Evolutionary conservation across 2,797 vertebrate genomes (phyloP).

Genomic region (Micrastur ruficollis): DNA sequence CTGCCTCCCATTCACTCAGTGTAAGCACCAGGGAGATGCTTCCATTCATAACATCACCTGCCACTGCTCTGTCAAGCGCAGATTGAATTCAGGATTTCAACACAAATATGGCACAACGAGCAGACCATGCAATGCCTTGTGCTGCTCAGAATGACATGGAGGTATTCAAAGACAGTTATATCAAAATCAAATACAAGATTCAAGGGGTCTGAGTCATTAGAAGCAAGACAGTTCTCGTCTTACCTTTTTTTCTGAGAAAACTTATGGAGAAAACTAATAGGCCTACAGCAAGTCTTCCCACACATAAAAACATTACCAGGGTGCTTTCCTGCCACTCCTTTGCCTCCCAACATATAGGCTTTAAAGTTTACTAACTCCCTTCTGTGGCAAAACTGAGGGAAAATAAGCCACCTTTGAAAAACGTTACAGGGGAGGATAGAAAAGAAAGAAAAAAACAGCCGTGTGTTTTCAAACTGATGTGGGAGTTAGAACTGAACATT

Average conservation of each 20-base stretch:
- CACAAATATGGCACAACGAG: neutral
- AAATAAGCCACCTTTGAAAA: constrained; percentile 42
- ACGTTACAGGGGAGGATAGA: neutral
- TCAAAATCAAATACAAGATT: neutral
- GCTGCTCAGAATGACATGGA: neutral
- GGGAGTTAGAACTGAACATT: neutral
- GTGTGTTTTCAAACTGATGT: neutral
- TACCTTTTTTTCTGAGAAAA: neutral
- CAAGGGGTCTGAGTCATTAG: neutral
- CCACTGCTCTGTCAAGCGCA: neutral
- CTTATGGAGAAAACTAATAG: neutral
- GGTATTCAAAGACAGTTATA: neutral
- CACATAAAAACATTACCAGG: neutral
- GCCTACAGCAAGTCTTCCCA: neutral
- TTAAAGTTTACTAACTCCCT: constrained; percentile 17
- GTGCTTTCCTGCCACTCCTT: neutral
- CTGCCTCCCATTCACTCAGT: neutral
- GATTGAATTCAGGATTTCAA: neutral
- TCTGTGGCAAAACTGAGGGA: neutral
- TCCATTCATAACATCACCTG: neutral
- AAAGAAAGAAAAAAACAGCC: neutral
- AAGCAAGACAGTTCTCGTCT: neutral
- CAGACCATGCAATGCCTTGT: neutral
- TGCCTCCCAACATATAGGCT: neutral
- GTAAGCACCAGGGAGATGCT: neutral